A percentile compares a stretch with the other conserved stretches of the same genome.
These are phyloP conservation scores for Horisme vitalbata DNA, from an alignment of 2,888 invertebrate genomes.

Conservation along the genomic window DNA sequence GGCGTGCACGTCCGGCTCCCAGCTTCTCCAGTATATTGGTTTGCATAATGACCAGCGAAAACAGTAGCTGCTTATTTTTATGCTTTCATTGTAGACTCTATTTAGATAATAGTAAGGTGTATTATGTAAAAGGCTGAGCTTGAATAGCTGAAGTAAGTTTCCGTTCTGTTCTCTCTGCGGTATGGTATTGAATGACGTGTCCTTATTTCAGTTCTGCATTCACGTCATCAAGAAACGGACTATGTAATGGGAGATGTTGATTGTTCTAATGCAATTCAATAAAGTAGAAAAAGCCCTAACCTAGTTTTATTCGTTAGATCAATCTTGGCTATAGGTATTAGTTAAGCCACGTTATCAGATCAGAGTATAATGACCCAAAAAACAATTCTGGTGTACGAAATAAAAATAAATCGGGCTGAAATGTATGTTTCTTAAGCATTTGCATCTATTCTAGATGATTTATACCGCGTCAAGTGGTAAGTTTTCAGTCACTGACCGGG, in stretches of 20 bases:
- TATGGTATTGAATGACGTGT: conserved; percentile 66
- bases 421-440: too few relatives aligned
- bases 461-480: too few relatives aligned
- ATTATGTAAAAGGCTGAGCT: conserved; percentile 27
- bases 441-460: too few relatives aligned
- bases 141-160: conserved; percentile 20
- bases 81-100: conserved; percentile 26
- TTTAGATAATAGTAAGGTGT: conserved; percentile 37
- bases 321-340: too few relatives aligned
- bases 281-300: too few relatives aligned
- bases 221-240: conserved; percentile 35
- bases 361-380: too few relatives aligned
- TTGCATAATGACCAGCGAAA: conserved; percentile 42
- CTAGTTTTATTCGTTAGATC: too few relatives aligned
- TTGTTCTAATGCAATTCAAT: too few relatives aligned
- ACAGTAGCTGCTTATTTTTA: conserved; percentile 31
- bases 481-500: too few relatives aligned
- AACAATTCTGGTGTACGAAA: too few relatives aligned
- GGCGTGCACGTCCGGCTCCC: conserved; percentile 35
- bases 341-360: too few relatives aligned
- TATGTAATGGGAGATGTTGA: conserved; percentile 10
- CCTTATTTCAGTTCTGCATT: conserved; percentile 52
- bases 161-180: conserved; percentile 47
- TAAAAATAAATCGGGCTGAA: too few relatives aligned
- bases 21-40: conserved; percentile 39